Evolutionary conservation across 2,797 vertebrate species (phyloP).

Genomic region (Nannoperca australis): DNA sequence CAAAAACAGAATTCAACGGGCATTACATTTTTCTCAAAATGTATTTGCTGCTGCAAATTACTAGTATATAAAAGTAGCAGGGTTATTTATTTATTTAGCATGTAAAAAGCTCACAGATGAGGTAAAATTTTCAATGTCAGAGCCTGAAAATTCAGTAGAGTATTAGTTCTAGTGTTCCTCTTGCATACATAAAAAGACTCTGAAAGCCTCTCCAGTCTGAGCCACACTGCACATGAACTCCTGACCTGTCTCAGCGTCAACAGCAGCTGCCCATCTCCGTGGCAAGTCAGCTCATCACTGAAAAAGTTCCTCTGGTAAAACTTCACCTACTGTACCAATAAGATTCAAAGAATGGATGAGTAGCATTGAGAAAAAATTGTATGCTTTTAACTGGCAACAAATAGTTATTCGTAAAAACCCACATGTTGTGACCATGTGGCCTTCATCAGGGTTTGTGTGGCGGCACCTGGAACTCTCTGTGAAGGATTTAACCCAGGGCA

Average conservation of each 20-base stretch:
- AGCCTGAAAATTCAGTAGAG: not conserved
- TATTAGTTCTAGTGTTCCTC: not conserved
- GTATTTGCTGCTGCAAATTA: not conserved
- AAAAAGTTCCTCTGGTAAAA: conserved; percentile 8
- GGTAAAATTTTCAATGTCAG: not conserved
- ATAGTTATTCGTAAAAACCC: conserved; percentile 37
- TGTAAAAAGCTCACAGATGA: not conserved
- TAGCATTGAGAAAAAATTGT: conserved; percentile 15
- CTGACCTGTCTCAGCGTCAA: conserved; percentile 10
- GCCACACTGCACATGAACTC: not conserved
- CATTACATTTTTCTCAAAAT: not conserved
- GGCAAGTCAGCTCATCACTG: not conserved
- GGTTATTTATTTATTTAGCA: not conserved
- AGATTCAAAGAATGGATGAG: not conserved
- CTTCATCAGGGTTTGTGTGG: conserved; percentile 36
- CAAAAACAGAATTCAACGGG: not conserved
- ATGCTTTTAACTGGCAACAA: conserved; percentile 26
- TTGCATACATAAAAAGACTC: not conserved
- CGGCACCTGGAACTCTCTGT: conserved; percentile 35
- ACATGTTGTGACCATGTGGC: conserved; percentile 8
- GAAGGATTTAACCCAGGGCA: conserved; percentile 40
- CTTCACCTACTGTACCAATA: conserved; percentile 2
- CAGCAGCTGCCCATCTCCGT: conserved; percentile 11
- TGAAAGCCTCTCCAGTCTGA: conserved; percentile 11
- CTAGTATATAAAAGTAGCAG: not conserved